Conservation (phyloP, 2,797 vertebrate genomes). For the Steatocranus sp. region DNA sequence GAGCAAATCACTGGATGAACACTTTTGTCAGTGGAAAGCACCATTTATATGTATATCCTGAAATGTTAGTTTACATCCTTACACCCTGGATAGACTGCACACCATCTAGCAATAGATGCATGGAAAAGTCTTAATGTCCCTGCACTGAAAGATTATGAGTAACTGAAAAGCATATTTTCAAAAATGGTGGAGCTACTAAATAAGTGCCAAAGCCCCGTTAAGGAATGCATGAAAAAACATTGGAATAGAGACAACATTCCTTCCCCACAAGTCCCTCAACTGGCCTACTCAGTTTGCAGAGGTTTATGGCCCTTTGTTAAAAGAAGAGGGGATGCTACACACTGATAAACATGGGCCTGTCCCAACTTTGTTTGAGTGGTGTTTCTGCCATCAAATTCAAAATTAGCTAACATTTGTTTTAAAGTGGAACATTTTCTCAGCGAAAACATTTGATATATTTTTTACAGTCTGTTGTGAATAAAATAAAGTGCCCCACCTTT, state of each 20-base stretch:
- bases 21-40: neutral
- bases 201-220: neutral
- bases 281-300: neutral
- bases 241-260: neutral
- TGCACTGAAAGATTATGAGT: neutral
- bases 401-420: neutral
- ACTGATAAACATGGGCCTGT: neutral
- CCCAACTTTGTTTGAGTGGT: neutral
- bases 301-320: neutral
- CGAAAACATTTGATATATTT: neutral
- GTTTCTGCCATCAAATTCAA: neutral
- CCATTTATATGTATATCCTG: neutral
- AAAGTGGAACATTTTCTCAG: neutral
- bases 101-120: neutral
- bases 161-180: neutral
- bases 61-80: neutral
- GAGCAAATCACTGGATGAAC: slow-evolving; percentile 11
- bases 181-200: neutral
- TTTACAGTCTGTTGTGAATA: neutral
- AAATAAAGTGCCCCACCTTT: neutral
- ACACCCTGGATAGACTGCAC: neutral
- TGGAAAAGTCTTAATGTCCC: neutral
- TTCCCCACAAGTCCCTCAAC: neutral
- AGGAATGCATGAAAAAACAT: slow-evolving; percentile 4
- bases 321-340: neutral